These are phyloP conservation scores for Bhutanitis thaidina DNA, from an alignment of 2,888 invertebrate species.

Conservation along the genomic window DNA sequence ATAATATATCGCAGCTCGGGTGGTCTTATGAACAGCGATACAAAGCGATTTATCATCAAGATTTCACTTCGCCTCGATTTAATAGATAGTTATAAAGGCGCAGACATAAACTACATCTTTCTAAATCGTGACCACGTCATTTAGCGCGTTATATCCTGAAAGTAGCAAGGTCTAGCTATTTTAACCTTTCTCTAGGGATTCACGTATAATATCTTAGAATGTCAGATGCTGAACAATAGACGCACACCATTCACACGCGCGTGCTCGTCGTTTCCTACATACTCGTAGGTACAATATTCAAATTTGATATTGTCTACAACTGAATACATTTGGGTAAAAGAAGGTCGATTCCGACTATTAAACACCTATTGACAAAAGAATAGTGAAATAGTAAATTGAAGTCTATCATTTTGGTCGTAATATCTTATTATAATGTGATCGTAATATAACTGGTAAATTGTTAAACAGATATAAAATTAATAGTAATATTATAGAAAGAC, in stretches of 20 bases:
- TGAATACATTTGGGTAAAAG: too few relatives aligned
- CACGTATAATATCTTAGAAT: slow-evolving; percentile 45
- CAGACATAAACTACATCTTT: slow-evolving; percentile 29
- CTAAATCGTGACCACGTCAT: slow-evolving; percentile 46
- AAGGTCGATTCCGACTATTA: too few relatives aligned
- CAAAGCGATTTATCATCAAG: slow-evolving; percentile 53
- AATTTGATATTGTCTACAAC: too few relatives aligned
- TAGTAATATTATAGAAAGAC: too few relatives aligned
- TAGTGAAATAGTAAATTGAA: too few relatives aligned
- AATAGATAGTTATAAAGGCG: slow-evolving; percentile 26
- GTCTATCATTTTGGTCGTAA: too few relatives aligned
- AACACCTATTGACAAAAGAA: too few relatives aligned
- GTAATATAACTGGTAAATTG: too few relatives aligned
- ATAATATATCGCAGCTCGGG: slow-evolving; percentile 41
- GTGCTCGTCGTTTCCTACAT: too few relatives aligned
- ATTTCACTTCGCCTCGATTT: slow-evolving; percentile 52
- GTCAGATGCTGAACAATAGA: slow-evolving; percentile 30
- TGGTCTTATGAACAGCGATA: slow-evolving; percentile 48
- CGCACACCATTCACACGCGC: neutral
- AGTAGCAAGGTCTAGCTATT: slow-evolving; percentile 34
- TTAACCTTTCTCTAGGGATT: slow-evolving; percentile 54
- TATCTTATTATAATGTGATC: too few relatives aligned
- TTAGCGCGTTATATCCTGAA: slow-evolving; percentile 34
- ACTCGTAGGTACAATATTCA: too few relatives aligned
- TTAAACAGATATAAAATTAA: too few relatives aligned